Percentiles rank a stretch among this genome's conserved stretches.
Conservation (phyloP, 1,140 invertebrate genomes). For the Dreissena polymorpha region DNA sequence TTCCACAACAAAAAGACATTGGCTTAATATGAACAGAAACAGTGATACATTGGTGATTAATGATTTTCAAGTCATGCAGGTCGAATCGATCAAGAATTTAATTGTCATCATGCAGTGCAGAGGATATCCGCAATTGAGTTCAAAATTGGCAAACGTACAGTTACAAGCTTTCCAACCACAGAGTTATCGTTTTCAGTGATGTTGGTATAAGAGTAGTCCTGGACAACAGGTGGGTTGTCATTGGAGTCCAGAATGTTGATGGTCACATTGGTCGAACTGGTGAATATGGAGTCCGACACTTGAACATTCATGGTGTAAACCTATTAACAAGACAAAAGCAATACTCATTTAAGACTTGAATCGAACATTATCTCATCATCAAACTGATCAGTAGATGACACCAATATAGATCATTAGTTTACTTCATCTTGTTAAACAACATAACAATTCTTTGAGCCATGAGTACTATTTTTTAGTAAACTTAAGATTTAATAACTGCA, state of each 20-base stretch:
- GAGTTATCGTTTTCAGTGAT: constrained; percentile 94
- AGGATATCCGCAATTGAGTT: not conserved
- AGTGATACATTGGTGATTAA: not conserved
- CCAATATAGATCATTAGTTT: too few relatives aligned
- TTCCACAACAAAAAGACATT: not conserved
- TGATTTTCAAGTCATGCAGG: not conserved
- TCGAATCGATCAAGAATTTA: not conserved
- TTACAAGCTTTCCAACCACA: constrained; percentile 45
- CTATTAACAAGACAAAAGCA: too few relatives aligned
- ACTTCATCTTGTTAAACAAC: too few relatives aligned
- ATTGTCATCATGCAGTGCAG: not conserved
- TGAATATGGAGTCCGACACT: constrained; percentile 80
- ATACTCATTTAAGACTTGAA: too few relatives aligned
- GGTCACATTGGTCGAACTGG: constrained; percentile 60
- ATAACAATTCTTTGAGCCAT: too few relatives aligned
- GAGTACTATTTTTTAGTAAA: too few relatives aligned
- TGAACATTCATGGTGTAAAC: constrained; percentile 42
- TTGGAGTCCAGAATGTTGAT: constrained; percentile 64
- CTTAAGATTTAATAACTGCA: too few relatives aligned
- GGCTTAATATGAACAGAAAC: not conserved
- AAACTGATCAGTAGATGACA: too few relatives aligned
- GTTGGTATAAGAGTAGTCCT: constrained; percentile 84
- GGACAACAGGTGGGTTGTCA: constrained; percentile 66
- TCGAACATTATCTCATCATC: too few relatives aligned
- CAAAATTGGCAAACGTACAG: constrained; percentile 45